These are phyloP conservation scores for Hemicentrotus pulcherrimus DNA, from an alignment of 35 echinoderm and acorn worm genomes.

Conservation along the genomic window DNA sequence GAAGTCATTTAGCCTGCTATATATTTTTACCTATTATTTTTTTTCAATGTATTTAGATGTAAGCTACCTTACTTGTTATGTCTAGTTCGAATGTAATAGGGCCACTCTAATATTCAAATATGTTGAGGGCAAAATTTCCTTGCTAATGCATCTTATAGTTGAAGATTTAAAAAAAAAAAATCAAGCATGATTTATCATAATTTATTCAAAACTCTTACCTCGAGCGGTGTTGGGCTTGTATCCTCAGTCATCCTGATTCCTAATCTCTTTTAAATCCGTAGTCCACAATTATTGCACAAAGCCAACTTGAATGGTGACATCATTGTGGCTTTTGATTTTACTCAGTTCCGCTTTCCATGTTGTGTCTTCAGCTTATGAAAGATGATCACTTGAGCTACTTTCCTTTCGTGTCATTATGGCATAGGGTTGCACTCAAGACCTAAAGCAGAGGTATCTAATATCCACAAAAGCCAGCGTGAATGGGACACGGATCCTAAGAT, in stretches of 20 bases:
- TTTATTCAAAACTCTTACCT: background rate
- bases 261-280: conserved; percentile 39
- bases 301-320: background rate
- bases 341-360: background rate
- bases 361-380: background rate
- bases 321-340: background rate
- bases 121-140: too few relatives aligned
- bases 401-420: conserved; percentile 10
- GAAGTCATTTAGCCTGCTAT: too few relatives aligned
- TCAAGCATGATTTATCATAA: too few relatives aligned
- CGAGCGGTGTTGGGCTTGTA: conserved; percentile 6
- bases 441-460: background rate
- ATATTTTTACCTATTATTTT: too few relatives aligned
- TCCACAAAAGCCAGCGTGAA: background rate
- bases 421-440: background rate
- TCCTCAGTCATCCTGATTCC: conserved; percentile 35
- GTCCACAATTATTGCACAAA: conserved; percentile 28
- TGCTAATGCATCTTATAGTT: too few relatives aligned
- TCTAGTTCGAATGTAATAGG: too few relatives aligned
- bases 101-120: too few relatives aligned
- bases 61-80: too few relatives aligned
- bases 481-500: background rate
- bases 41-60: too few relatives aligned
- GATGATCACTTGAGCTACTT: background rate
- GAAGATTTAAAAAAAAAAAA: too few relatives aligned